These are phyloP conservation scores for Zhengitettix transpicula DNA, from an alignment of 2,888 invertebrate species.

Conservation along the genomic window DNA sequence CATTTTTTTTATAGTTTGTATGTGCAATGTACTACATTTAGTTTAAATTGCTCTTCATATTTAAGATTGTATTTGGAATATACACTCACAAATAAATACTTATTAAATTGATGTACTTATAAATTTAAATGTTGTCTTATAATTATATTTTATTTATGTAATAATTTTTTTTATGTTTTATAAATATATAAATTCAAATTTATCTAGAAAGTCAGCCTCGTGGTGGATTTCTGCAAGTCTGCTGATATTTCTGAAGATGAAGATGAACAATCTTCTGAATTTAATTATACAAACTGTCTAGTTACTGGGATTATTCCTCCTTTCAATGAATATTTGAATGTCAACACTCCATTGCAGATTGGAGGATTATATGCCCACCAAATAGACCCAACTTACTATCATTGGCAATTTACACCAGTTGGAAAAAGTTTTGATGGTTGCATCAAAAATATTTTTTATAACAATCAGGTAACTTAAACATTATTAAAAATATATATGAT, in stretches of 20 bases:
- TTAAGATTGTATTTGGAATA: too few relatives aligned
- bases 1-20: too few relatives aligned
- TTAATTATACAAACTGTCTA: conserved; percentile 31
- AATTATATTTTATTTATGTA: too few relatives aligned
- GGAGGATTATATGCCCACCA: conserved; percentile 32
- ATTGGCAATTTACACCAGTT: conserved; percentile 23
- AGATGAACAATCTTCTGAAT: conserved; percentile 25
- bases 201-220: conserved; percentile 28
- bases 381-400: conserved; percentile 22
- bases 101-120: too few relatives aligned
- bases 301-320: conserved; percentile 31
- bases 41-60: too few relatives aligned
- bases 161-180: too few relatives aligned
- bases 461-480: conserved; percentile 24
- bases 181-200: too few relatives aligned
- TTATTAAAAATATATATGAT: too few relatives aligned
- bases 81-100: too few relatives aligned
- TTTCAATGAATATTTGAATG: conserved; percentile 36
- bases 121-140: too few relatives aligned
- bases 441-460: conserved; percentile 37
- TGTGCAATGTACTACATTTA: too few relatives aligned
- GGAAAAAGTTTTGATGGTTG: conserved; percentile 36
- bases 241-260: conserved; percentile 27
- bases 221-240: conserved; percentile 32
- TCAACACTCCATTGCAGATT: conserved; percentile 36